Evolutionary conservation across 2,113 vertebrate genomes (phyloP), one percentile per base, ranked within the genome.

Genomic region (Greenwoodochromis staneri): DNA sequence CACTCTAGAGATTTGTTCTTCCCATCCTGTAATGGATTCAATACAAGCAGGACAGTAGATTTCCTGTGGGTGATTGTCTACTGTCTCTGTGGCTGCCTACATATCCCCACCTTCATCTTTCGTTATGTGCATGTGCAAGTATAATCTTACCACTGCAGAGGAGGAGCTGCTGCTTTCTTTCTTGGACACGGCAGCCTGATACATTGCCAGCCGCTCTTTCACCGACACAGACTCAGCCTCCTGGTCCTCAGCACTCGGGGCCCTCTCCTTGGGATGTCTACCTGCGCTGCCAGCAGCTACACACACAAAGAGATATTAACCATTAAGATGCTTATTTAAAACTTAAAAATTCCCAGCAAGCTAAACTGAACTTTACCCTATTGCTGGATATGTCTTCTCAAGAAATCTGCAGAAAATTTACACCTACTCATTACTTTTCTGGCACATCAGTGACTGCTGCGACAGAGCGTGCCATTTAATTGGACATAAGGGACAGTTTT

Each of bases 151-250:
- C 31, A 93, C 96, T 80, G 95, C 87, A 36, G 97, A 93, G 38
- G 96, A 96, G 90, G 97, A 92, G 31, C 84, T 86, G 91, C 83
- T 94, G 59, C 90, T 93, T 34, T 97, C 96, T 53, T 93, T 97
- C 92, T 95, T 96, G 45, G 97, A 97, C 82, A 97, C 95, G 9
- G 99, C 98, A 47, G 97, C 98, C 92, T 99, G 97, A 88, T 99
- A 99, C 95, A 97, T 96, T 1, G 97, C 98, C 97, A 99, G 95
- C 29, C 98, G 96, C 91, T 99, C 97, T 90, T 97, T 98, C 86
- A 99, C 93, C 7, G 98, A 97, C 76, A 98, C 93, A 21, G 92
- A 90, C 88, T 98, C 97, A 3, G 53, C 31, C 96, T 97, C 96
- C 47, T 84, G 91, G 92, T 95, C 91, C 80, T 93, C 85, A 1